phyloP scores from a whole-genome alignment of 2,797 vertebrate genomes.

The Siniperca obscura region DNA sequence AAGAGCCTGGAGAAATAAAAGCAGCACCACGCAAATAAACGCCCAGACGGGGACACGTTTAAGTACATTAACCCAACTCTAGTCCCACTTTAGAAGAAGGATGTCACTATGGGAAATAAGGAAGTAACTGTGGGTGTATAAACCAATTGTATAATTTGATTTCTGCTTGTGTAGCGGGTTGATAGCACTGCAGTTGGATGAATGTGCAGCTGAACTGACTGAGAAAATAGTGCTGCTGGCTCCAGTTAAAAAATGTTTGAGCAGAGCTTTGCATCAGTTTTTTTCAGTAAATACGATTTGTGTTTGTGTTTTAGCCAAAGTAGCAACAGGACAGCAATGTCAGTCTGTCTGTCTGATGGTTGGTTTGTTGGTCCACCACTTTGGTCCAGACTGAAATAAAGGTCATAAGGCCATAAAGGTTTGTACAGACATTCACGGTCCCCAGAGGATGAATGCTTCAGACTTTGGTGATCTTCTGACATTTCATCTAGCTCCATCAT shows the following conservation, averaged over 20 bases:
- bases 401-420: not conserved
- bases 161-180: slow-evolving; percentile 30
- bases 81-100: slow-evolving; percentile 43
- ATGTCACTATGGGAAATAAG: slow-evolving; percentile 46
- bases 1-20: slow-evolving; percentile 54
- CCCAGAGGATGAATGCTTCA: not conserved
- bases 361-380: not conserved
- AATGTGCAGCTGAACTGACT: slow-evolving; percentile 26
- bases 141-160: slow-evolving; percentile 47
- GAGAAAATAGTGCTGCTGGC: slow-evolving; percentile 21
- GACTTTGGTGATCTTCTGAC: not conserved
- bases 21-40: slow-evolving; percentile 27
- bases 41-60: slow-evolving; percentile 47
- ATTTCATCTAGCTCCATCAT: not conserved
- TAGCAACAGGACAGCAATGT: not conserved
- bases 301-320: not conserved
- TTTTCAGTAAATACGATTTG: not conserved
- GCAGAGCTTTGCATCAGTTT: not conserved
- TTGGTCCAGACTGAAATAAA: slow-evolving; percentile 6
- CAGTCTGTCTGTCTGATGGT: not conserved
- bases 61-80: slow-evolving; percentile 53
- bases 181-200: slow-evolving; percentile 14
- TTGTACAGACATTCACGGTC: not conserved
- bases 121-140: slow-evolving; percentile 40
- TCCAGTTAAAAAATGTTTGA: not conserved